Evolutionary conservation across 2,888 invertebrate species (phyloP).

Genomic region (Chrysolina oricalcia): DNA sequence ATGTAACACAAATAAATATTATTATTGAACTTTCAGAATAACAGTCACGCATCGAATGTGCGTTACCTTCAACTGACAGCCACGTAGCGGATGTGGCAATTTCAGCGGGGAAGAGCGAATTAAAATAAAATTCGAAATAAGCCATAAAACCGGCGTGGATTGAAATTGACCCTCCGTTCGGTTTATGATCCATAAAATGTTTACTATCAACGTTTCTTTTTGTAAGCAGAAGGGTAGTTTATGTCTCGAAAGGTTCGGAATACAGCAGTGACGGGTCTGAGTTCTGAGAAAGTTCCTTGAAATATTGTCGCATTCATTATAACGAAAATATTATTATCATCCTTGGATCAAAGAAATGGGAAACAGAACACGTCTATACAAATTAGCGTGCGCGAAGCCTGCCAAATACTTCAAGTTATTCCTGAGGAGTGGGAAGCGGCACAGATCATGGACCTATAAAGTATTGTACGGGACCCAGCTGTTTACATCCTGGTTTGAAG

Average conservation of each 20-base stretch:
- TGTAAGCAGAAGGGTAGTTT: constrained; percentile 25
- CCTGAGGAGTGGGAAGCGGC: no score
- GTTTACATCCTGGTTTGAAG: no score
- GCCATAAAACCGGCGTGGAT: constrained; percentile 57
- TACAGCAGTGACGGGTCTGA: neutral
- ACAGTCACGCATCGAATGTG: constrained; percentile 13
- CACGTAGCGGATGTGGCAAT: constrained; percentile 17
- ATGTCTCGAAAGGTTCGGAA: constrained; percentile 15
- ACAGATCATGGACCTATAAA: no score
- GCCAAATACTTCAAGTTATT: no score
- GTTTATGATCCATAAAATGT: constrained; percentile 67
- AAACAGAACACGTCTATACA: no score
- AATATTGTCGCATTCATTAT: neutral
- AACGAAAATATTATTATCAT: no score
- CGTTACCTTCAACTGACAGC: neutral
- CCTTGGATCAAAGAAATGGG: no score
- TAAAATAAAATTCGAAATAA: constrained; percentile 57
- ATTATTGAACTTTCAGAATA: constrained; percentile 22
- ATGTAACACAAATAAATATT: constrained; percentile 30
- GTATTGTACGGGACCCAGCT: no score
- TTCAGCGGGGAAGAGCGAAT: constrained; percentile 45
- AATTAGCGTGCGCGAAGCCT: no score
- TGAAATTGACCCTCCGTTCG: constrained; percentile 63
- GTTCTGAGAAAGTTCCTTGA: neutral
- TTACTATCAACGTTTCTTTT: constrained; percentile 60